These are phyloP conservation scores for Acanthosepion pharaonis DNA, from an alignment of 2,888 invertebrate species.

Conservation along the genomic window DNA sequence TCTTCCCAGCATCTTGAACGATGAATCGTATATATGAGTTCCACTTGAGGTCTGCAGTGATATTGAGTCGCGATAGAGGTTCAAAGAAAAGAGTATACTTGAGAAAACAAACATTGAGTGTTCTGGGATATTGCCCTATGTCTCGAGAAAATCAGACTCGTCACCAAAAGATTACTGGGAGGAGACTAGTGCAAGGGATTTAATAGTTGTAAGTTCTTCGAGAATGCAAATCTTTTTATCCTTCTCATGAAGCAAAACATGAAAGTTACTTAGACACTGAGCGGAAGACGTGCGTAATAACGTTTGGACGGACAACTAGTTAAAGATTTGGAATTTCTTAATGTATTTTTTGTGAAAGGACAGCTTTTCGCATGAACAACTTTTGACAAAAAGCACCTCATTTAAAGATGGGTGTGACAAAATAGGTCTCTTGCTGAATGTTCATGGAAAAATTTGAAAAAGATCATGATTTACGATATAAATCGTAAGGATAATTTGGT, in stretches of 20 bases:
- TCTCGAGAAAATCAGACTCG: no score
- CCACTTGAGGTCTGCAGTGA: no score
- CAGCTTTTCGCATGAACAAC: constrained; percentile 21
- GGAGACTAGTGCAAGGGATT: no score
- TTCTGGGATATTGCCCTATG: no score
- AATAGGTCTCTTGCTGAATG: constrained; percentile 8
- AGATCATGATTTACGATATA: constrained; percentile 9
- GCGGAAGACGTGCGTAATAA: not conserved
- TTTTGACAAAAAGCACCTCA: not conserved
- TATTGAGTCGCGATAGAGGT: no score
- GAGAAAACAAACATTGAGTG: no score
- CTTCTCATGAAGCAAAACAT: not conserved
- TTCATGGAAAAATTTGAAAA: not conserved
- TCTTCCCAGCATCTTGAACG: no score
- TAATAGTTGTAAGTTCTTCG: no score
- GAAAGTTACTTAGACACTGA: not conserved
- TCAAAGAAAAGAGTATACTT: no score
- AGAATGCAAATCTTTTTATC: no score
- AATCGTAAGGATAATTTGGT: not conserved
- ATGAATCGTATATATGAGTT: no score
- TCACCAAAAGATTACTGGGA: no score
- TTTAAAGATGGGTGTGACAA: constrained; percentile 22
- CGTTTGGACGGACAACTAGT: not conserved
- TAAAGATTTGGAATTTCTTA: constrained; percentile 21
- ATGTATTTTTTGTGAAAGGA: not conserved